These are phyloP conservation scores for Perognathus longimembris DNA, from an alignment of 2,113 vertebrate species.

Conservation along the genomic window DNA sequence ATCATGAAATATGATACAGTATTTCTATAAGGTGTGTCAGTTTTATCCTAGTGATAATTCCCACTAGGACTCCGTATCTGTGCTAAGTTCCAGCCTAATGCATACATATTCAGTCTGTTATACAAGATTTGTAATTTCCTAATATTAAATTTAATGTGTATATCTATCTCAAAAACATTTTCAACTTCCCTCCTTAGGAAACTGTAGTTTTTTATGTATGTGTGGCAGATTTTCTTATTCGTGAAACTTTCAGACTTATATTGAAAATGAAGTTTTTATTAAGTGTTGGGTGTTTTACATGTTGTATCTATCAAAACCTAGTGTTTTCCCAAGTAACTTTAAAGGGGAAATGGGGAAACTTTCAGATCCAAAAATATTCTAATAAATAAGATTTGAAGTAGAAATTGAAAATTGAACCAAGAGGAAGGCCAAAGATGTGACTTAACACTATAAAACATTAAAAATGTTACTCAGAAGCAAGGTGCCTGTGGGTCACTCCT, in stretches of 20 bases:
- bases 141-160: background rate
- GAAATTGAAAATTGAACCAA: constrained; percentile 22
- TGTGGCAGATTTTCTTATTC: background rate
- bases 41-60: constrained; percentile 46
- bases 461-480: background rate
- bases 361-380: background rate
- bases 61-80: background rate
- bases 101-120: background rate
- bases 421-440: background rate
- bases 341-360: background rate
- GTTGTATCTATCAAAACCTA: constrained; percentile 2
- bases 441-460: constrained; percentile 12
- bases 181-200: background rate
- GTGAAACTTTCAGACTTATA: background rate
- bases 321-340: background rate
- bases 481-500: too few species aligned
- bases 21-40: constrained; percentile 57
- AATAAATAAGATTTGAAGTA: background rate
- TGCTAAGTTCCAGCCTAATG: constrained; percentile 21
- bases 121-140: constrained; percentile 29
- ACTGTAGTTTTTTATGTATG: background rate
- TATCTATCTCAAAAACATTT: constrained; percentile 42
- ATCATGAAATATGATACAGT: constrained; percentile 55
- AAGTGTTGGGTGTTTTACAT: background rate
- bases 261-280: background rate